Evolutionary conservation across 2,888 invertebrate genomes (phyloP).

Genomic region (Synanthedon formicaeformis): DNA sequence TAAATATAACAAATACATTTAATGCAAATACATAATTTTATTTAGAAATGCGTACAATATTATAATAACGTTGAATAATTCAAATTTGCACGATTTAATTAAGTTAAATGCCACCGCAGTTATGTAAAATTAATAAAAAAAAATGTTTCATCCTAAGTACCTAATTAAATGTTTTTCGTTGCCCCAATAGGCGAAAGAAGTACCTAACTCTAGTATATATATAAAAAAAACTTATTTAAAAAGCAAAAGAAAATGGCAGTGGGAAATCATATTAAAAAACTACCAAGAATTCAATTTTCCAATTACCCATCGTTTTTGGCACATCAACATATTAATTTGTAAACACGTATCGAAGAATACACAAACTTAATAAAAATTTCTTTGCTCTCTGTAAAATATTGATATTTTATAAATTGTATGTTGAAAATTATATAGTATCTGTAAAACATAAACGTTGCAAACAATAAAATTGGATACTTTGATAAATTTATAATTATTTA

Average conservation of each 20-base stretch:
- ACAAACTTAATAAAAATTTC: slow-evolving; percentile 2
- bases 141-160: neutral
- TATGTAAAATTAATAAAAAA: slow-evolving; percentile 4
- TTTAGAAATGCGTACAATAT: neutral
- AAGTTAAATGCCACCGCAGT: slow-evolving; percentile 25
- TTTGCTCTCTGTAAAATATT: too few species aligned
- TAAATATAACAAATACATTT: slow-evolving; percentile 19
- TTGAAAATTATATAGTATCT: too few species aligned
- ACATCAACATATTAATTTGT: slow-evolving; percentile 3
- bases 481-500: slow-evolving; percentile 3
- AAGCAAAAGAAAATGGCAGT: slow-evolving; percentile 9
- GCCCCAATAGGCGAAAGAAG: slow-evolving; percentile 13
- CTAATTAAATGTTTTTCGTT: slow-evolving; percentile 19
- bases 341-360: slow-evolving; percentile 1
- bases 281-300: neutral
- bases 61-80: slow-evolving; percentile 9
- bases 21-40: slow-evolving; percentile 9
- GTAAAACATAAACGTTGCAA: neutral
- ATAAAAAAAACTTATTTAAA: neutral
- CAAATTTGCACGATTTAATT: slow-evolving; percentile 15
- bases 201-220: slow-evolving; percentile 7
- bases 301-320: slow-evolving; percentile 6
- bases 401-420: too few species aligned
- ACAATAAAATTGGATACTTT: neutral
- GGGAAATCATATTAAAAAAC: slow-evolving; percentile 3